A percentile compares a stretch with the other conserved stretches of the same genome.
Conservation (phyloP, 2,797 vertebrate species). For the Allobates femoralis region DNA sequence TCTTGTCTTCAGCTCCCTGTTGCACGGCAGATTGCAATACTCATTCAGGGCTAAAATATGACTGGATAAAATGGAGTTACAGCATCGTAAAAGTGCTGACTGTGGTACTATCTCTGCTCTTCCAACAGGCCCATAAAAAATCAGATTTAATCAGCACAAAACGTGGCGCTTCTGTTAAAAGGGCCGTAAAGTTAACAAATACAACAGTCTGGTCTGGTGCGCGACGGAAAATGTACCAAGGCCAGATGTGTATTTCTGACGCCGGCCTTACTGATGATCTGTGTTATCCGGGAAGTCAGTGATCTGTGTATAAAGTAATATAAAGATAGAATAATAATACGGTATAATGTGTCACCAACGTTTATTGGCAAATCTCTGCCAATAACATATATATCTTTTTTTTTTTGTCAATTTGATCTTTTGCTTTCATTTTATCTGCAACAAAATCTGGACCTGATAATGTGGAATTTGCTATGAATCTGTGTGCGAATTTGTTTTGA, state of each 20-base stretch:
- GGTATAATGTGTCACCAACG: too few species aligned
- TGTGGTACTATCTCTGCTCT: slow-evolving; percentile 44
- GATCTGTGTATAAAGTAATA: neutral
- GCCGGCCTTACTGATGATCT: neutral
- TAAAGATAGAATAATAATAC: neutral
- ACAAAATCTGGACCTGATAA: too few species aligned
- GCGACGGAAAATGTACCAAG: slow-evolving; percentile 17
- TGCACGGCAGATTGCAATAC: slow-evolving; percentile 39
- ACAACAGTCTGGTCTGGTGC: slow-evolving; percentile 12
- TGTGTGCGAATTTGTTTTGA: too few species aligned
- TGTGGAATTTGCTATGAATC: too few species aligned
- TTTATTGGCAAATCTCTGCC: too few species aligned
- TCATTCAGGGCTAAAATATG: slow-evolving; percentile 58
- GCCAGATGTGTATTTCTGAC: slow-evolving; percentile 33
- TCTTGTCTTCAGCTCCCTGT: slow-evolving; percentile 20
- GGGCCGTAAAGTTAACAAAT: slow-evolving; percentile 53
- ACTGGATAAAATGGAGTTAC: slow-evolving; percentile 62
- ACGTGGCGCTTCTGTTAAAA: slow-evolving; percentile 57
- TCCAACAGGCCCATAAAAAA: slow-evolving; percentile 59
- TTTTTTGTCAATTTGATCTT: too few species aligned
- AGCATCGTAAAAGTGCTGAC: slow-evolving; percentile 56
- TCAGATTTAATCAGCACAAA: slow-evolving; percentile 59
- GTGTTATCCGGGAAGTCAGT: neutral
- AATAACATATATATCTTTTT: too few species aligned
- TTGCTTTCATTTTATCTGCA: too few species aligned